Base-by-base conservation (phyloP, 1,140 invertebrate species). In the Drosophila subpulchrella region DNA sequence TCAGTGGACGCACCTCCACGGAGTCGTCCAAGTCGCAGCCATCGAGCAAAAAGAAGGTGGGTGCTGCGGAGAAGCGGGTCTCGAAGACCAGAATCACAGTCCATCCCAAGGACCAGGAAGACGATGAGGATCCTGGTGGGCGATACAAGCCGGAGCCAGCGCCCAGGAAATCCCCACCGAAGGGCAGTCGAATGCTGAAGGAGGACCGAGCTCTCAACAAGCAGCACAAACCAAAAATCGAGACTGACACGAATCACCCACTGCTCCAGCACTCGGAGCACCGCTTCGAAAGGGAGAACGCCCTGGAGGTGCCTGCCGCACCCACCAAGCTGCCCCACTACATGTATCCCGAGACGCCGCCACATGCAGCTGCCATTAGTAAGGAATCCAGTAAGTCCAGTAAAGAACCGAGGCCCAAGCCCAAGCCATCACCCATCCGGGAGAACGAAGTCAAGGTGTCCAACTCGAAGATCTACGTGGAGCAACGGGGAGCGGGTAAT, bases 241-340 rank as follows among this genome's bases (percentile, higher is more conserved):
- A 90, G 70, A 84, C 82, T 66, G 82, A 92, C 83, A 70, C 91
- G 78, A 94, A 94, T 78, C 95, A 96, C 93, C 95, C 95, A 12
- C 91, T 96, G 20, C 81, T 96, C 5, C 96, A 96, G 88, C 96
- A 96, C 92, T 96, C 96, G 0, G 95, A 96, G 78, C 95, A 96
- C 79, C 94, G 95, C 72, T 96, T 95, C 80, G 96, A 96, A 77
- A 94, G 94, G 50, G 93, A 94, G 61, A 93, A 94, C 67, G 94
- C 94, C 47, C 93, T 94, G 10, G 93, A 95, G 38, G 95, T 95
- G 74, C 95, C 95, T 53, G 93, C 95, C 24, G 94, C 95, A 78
- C 95, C 95, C 15, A 95, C 94, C 3, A 95, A 95, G 78, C 93
- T 94, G 67, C 94, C 94, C 27, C 95, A 95, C 75, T 95, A 95